Conservation (phyloP, 2,797 vertebrate species). For the Gouania willdenowi region DNA sequence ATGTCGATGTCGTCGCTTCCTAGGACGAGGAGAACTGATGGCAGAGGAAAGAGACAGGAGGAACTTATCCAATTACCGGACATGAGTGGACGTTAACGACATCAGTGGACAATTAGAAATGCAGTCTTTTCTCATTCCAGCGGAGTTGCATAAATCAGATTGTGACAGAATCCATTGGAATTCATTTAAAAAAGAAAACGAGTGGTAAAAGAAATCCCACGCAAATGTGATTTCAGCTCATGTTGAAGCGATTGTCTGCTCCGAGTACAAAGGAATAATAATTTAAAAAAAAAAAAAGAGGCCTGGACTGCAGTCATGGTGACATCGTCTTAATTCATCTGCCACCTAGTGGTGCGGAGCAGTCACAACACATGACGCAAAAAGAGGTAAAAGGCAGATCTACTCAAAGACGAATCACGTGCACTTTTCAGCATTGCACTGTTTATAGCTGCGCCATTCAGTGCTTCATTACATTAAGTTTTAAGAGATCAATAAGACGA, state of each 20-base stretch:
- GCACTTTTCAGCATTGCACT: too few species aligned
- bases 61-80: conserved; percentile 70
- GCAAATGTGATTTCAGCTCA: conserved; percentile 39
- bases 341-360: conserved; percentile 22
- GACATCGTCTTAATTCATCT: conserved; percentile 19
- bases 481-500: conserved; percentile 21
- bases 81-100: conserved; percentile 65
- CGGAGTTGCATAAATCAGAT: conserved; percentile 74
- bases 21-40: conserved; percentile 44
- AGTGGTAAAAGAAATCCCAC: conserved; percentile 25
- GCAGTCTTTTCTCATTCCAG: conserved; percentile 68
- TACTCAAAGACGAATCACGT: conserved; percentile 38
- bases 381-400: conserved; percentile 46
- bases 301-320: conserved; percentile 23
- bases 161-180: conserved; percentile 69
- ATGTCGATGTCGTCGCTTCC: conserved; percentile 64
- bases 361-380: conserved; percentile 27
- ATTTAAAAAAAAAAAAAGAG: conserved; percentile 1
- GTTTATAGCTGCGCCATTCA: too few species aligned
- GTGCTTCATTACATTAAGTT: conserved; percentile 50
- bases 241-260: conserved; percentile 62
- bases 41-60: conserved; percentile 64
- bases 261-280: conserved; percentile 31
- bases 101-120: conserved; percentile 72
- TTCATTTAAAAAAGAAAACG: conserved; percentile 69